Evolutionary conservation across 1,140 invertebrate species (phyloP), one percentile per base, ranked within the genome.

Genomic region (Papilio aristodemus): DNA sequence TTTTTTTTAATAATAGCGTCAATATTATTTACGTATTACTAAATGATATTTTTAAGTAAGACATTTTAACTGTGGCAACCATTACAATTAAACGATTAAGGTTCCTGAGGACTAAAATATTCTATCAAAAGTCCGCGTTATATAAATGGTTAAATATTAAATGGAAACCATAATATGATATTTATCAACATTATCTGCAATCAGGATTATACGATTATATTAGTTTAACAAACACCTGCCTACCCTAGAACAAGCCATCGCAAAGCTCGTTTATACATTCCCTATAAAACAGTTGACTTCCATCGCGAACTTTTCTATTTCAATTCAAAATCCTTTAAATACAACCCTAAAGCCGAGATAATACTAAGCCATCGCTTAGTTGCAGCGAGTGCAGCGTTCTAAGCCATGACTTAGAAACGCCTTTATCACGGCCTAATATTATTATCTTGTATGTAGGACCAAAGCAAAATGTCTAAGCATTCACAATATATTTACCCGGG

Each of bases 181-280:
- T n/a, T 41, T 41, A 2, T 9, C 27, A 32, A 32, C 27, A 32
- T 19, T 19, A 50, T 50, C 19, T 50, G 19, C 9, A 11, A 11
- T 22, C 19, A 50, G 46, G 46, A 50, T 50, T 50, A 63, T 14
- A 39, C 9, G 14, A 60, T 60, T 14, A 59, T 59, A 50, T 17
- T 32, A n/a, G 14, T 43, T 17, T 7, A 43, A 17, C n/a, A 22
- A 50, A 50, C n/a, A n/a, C 17, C 14, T 27, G 0, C 19, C 46
- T 50, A 50, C 19, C 10, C 46, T 50, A 50, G 10, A 67, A 22
- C 17, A 60, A 60, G 58, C 58, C 36, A 19, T 27, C 27, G 22
- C 58, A 7, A 69, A 46, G 50, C 67, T 72, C 64, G 67, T 73
- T 76, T 75, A 77, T 71, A 71, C 73, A 77, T 71, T 76, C 73